phyloP scores from a whole-genome alignment of 1,140 invertebrate species.

The Bombus sylvicola region DNA sequence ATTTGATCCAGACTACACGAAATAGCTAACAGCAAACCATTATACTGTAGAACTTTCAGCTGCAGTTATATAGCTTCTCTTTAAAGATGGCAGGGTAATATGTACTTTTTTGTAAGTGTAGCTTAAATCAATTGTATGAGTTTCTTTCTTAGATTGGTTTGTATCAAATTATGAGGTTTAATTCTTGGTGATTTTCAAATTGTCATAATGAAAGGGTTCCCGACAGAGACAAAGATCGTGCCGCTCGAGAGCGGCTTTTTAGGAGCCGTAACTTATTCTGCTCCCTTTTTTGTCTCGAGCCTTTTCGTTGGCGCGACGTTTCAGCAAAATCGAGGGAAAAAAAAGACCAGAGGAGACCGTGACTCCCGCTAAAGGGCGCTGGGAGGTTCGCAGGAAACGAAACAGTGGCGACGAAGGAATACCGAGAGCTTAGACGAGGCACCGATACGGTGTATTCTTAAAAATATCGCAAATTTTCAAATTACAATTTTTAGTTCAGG shows the following conservation, averaged over 20 bases:
- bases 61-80: neutral
- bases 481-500: neutral
- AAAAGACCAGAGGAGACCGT: slow-evolving; percentile 45
- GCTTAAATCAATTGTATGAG: neutral
- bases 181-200: neutral
- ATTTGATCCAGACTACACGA: neutral
- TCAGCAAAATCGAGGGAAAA: slow-evolving; percentile 54
- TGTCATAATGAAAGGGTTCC: slow-evolving; percentile 20
- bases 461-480: neutral
- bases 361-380: slow-evolving; percentile 37
- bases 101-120: neutral
- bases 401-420: slow-evolving; percentile 35
- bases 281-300: slow-evolving; percentile 54
- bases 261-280: slow-evolving; percentile 30
- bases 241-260: slow-evolving; percentile 9
- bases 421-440: slow-evolving; percentile 21
- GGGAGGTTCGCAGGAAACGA: slow-evolving; percentile 61
- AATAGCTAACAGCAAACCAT: neutral
- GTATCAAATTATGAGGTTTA: neutral
- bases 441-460: neutral
- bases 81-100: too few species aligned
- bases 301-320: slow-evolving; percentile 65
- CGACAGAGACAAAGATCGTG: slow-evolving; percentile 17
- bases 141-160: neutral
- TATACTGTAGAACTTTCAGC: neutral